Evolutionary conservation across 2,888 invertebrate genomes (phyloP).

Genomic region (Boloria euphrosyne): DNA sequence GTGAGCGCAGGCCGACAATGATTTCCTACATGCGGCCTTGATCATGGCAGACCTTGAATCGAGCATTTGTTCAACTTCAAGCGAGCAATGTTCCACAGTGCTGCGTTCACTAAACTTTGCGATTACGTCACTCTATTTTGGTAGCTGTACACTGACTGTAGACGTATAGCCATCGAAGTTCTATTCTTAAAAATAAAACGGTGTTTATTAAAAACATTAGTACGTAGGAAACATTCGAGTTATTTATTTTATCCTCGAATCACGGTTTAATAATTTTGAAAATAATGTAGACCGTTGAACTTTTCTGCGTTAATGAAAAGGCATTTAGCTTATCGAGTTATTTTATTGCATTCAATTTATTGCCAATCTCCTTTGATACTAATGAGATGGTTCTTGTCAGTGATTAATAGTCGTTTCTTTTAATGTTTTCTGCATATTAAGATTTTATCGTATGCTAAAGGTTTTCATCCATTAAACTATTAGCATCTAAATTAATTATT

Average conservation of each 20-base stretch:
- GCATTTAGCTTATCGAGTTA: slow-evolving; percentile 40
- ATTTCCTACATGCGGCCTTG: slow-evolving; percentile 69
- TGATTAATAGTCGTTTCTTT: slow-evolving; percentile 26
- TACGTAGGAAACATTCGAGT: slow-evolving; percentile 7
- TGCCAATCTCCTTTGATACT: slow-evolving; percentile 29
- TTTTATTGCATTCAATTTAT: slow-evolving; percentile 54
- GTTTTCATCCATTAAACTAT: background rate
- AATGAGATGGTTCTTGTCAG: slow-evolving; percentile 28
- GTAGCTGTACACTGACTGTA: slow-evolving; percentile 49
- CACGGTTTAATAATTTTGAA: slow-evolving; percentile 15
- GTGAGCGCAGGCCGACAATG: slow-evolving; percentile 41
- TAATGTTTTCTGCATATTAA: slow-evolving; percentile 28
- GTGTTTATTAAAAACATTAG: slow-evolving; percentile 17
- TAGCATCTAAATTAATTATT: background rate
- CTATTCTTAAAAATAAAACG: slow-evolving; percentile 57
- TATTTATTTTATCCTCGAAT: slow-evolving; percentile 14
- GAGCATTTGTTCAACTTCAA: slow-evolving; percentile 52
- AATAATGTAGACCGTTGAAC: slow-evolving; percentile 26
- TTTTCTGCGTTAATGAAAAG: slow-evolving; percentile 30
- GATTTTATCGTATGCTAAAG: slow-evolving; percentile 13
- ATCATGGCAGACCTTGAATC: slow-evolving; percentile 70
- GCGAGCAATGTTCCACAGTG: slow-evolving; percentile 59
- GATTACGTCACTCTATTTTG: slow-evolving; percentile 72
- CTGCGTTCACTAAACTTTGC: slow-evolving; percentile 78
- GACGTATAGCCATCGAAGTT: slow-evolving; percentile 65